Percentiles rank a stretch among this genome's conserved stretches.
phyloP scores from a whole-genome alignment of 2,797 vertebrate genomes.

The Myotis findleyi region DNA sequence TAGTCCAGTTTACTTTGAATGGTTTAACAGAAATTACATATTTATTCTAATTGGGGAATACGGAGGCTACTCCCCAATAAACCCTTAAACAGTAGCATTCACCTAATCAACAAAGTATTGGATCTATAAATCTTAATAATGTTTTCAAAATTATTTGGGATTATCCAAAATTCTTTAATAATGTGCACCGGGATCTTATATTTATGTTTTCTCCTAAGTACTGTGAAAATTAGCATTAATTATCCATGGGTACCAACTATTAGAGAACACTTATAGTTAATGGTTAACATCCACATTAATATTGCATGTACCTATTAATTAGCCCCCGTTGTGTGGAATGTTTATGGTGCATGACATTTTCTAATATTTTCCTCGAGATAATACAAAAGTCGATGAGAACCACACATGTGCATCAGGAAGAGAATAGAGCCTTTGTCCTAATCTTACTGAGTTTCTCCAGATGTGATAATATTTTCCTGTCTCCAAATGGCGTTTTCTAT shows the following conservation, averaged over 20 bases:
- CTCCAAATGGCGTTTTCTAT: constrained; percentile 77
- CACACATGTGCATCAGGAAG: constrained; percentile 67
- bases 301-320: constrained; percentile 71
- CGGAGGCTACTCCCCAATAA: no score
- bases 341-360: constrained; percentile 75
- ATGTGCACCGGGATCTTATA: not conserved
- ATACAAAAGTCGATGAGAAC: constrained; percentile 75
- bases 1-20: not conserved
- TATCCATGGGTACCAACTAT: constrained; percentile 63
- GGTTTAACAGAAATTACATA: constrained; percentile 44
- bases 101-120: constrained; percentile 23
- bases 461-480: constrained; percentile 80
- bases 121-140: constrained; percentile 32
- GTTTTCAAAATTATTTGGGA: constrained; percentile 56
- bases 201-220: constrained; percentile 61
- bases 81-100: not conserved
- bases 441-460: constrained; percentile 80
- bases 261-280: constrained; percentile 70
- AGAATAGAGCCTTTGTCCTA: constrained; percentile 75
- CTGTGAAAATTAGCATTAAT: constrained; percentile 55
- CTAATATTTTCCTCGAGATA: constrained; percentile 78
- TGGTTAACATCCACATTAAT: constrained; percentile 79
- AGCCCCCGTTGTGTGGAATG: constrained; percentile 71
- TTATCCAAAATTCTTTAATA: constrained; percentile 39
- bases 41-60: not conserved